Evolutionary conservation across 2,113 vertebrate genomes (phyloP).

Genomic region (Pterocles burchelli): DNA sequence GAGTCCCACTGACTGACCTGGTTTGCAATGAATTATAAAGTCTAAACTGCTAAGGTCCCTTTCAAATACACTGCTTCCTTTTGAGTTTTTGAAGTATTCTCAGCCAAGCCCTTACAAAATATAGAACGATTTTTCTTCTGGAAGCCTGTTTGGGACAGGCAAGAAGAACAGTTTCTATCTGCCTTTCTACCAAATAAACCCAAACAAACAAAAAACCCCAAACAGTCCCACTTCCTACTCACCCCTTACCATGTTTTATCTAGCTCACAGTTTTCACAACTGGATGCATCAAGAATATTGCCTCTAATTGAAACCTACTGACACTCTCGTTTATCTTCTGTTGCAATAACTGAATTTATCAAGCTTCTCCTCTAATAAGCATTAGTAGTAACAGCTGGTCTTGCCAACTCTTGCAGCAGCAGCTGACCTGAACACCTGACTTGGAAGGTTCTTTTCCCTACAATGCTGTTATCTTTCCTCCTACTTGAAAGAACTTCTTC

Average conservation of each 20-base stretch:
- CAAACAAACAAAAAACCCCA: background rate
- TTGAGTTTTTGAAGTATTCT: background rate
- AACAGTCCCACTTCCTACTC: background rate
- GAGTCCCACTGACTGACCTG: background rate
- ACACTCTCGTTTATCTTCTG: background rate
- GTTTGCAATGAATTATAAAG: background rate
- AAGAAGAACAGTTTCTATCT: background rate
- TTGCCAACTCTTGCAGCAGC: background rate
- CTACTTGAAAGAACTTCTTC: background rate
- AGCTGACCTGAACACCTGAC: background rate
- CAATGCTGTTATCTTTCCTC: background rate
- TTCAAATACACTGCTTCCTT: background rate
- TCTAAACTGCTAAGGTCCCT: background rate
- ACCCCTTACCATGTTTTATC: background rate
- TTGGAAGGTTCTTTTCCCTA: background rate
- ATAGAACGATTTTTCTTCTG: background rate
- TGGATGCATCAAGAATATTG: background rate
- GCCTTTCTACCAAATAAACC: background rate
- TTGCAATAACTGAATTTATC: background rate
- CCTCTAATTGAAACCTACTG: background rate
- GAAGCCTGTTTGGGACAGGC: background rate
- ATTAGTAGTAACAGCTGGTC: background rate
- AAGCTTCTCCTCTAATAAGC: background rate
- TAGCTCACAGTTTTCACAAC: background rate
- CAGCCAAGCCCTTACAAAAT: background rate